Evolutionary conservation across 2,113 vertebrate species (phyloP).

Genomic region (Leptocoma aspasia): DNA sequence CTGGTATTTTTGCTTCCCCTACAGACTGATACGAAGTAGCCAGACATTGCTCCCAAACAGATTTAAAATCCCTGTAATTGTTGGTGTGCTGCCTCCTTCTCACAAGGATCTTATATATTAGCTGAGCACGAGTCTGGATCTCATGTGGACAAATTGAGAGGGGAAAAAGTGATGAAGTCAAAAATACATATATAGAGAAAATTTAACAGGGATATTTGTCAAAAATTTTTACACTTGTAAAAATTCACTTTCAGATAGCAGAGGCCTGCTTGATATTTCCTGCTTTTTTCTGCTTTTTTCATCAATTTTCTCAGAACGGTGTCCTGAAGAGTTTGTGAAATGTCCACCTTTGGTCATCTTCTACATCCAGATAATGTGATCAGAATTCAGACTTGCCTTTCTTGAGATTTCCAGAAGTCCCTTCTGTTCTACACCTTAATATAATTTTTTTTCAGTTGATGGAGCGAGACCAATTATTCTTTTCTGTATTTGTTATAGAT

Average conservation of each 20-base stretch:
- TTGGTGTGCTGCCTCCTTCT: neutral
- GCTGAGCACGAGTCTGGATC: neutral
- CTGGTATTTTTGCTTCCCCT: neutral
- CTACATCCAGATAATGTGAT: neutral
- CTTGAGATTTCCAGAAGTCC: neutral
- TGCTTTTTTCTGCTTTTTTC: neutral
- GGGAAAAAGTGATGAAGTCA: neutral
- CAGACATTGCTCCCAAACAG: neutral
- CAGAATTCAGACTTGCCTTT: neutral
- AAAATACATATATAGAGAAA: neutral
- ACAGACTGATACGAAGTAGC: neutral
- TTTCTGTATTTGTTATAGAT: neutral
- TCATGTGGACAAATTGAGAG: neutral
- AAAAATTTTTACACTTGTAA: neutral
- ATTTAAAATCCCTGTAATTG: neutral
- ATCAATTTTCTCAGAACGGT: neutral
- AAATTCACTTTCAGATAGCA: neutral
- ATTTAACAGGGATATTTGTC: neutral
- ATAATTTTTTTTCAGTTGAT: neutral
- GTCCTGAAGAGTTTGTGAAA: neutral
- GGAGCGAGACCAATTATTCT: neutral
- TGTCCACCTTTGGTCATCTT: neutral
- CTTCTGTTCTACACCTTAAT: neutral
- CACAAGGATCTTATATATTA: neutral
- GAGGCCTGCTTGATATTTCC: neutral